Evolutionary conservation across 2,888 invertebrate species (phyloP).

Genomic region (Brassicogethes aeneus): DNA sequence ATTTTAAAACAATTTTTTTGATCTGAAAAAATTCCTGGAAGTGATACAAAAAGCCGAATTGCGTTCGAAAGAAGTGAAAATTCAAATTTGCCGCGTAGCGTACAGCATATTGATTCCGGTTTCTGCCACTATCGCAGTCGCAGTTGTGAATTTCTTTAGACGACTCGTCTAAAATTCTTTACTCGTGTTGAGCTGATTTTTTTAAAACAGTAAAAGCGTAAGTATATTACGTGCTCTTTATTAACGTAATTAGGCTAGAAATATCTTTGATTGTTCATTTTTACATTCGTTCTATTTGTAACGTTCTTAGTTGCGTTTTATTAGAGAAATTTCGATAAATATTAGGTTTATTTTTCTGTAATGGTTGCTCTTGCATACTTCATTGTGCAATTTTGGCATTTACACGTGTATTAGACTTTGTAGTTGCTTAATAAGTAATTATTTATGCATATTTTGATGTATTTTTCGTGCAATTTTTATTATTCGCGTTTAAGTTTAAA

Average conservation of each 20-base stretch:
- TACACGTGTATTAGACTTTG: not conserved
- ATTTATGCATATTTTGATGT: conserved; percentile 1
- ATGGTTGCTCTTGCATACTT: not conserved
- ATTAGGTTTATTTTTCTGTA: not conserved
- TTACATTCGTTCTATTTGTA: conserved; percentile 3
- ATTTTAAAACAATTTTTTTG: conserved; percentile 9
- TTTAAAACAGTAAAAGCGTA: conserved; percentile 41
- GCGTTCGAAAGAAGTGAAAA: too few relatives aligned
- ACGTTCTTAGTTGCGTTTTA: conserved; percentile 8
- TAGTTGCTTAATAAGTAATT: not conserved
- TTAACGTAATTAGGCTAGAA: too few relatives aligned
- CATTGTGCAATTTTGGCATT: not conserved
- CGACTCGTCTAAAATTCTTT: conserved; percentile 25
- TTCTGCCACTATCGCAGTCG: conserved; percentile 26
- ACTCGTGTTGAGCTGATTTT: conserved; percentile 40
- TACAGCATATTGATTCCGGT: conserved; percentile 33
- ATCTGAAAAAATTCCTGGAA: conserved; percentile 6
- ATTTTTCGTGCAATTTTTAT: conserved; percentile 3
- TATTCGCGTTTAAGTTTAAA: too few relatives aligned
- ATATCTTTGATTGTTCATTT: too few relatives aligned
- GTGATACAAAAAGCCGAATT: conserved; percentile 1
- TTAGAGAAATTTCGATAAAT: conserved; percentile 3
- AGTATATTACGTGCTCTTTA: too few relatives aligned
- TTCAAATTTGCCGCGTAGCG: conserved; percentile 31
- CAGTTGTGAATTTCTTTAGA: conserved; percentile 26